Evolutionary conservation across 2,888 invertebrate species (phyloP).

Genomic region (Crematogaster levior): DNA sequence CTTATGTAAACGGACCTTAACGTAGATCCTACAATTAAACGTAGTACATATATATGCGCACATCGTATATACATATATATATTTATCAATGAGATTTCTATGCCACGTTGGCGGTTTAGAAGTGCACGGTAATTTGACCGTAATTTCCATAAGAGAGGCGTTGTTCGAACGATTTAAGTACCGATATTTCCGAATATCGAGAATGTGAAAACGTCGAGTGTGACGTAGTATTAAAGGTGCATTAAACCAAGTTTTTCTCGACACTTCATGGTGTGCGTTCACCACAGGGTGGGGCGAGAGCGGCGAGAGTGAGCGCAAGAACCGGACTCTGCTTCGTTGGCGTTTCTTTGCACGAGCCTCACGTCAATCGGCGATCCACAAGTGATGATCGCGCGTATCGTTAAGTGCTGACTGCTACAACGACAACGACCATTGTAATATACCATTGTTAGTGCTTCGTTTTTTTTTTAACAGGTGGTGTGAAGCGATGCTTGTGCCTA

Average conservation of each 20-base stretch:
- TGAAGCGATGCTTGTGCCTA: background rate
- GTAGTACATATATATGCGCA: no score
- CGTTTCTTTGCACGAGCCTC: background rate
- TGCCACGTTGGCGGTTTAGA: slow-evolving; percentile 33
- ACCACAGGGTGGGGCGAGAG: slow-evolving; percentile 10
- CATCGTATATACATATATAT: background rate
- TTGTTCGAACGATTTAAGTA: background rate
- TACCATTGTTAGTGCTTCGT: background rate
- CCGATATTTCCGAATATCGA: background rate
- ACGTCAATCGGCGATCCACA: background rate
- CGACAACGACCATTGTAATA: background rate
- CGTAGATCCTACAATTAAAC: no score
- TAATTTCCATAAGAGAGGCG: background rate
- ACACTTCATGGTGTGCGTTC: background rate
- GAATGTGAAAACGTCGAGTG: background rate
- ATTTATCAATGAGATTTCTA: background rate
- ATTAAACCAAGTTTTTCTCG: no score
- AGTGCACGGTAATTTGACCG: background rate
- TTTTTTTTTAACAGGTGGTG: background rate
- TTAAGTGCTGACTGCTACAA: background rate
- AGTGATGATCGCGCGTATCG: background rate
- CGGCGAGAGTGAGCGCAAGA: background rate
- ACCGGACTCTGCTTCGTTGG: background rate
- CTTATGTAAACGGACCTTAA: no score
- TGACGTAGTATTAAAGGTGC: background rate